A percentile compares a stretch with the other conserved stretches of the same genome.
These are phyloP conservation scores for Coreoperca whiteheadi DNA, from an alignment of 2,113 vertebrate genomes.

Conservation along the genomic window DNA sequence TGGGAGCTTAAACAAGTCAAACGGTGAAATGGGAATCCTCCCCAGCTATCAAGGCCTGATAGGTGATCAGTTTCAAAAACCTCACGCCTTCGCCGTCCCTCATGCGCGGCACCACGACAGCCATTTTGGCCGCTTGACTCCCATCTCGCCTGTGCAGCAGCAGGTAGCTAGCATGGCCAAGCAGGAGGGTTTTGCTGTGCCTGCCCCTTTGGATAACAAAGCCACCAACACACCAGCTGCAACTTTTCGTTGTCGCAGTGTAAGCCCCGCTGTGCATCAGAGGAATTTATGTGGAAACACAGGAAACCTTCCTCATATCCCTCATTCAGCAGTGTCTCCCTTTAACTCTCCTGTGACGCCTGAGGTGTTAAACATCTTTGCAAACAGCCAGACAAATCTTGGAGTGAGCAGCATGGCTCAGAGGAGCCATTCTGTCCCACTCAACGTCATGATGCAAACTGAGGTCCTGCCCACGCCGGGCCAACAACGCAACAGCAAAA, in stretches of 20 bases:
- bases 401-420: constrained; percentile 92
- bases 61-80: constrained; percentile 98
- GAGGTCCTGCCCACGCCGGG: constrained; percentile 88
- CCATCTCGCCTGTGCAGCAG: constrained; percentile 95
- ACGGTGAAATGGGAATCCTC: constrained; percentile 88
- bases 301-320: constrained; percentile 83
- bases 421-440: constrained; percentile 95
- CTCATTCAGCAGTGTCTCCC: constrained; percentile 88
- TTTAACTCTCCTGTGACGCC: constrained; percentile 91
- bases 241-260: constrained; percentile 93
- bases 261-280: constrained; percentile 97
- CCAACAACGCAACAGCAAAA: constrained; percentile 88
- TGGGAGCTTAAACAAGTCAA: constrained; percentile 82
- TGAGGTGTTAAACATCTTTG: constrained; percentile 90
- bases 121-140: constrained; percentile 94
- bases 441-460: constrained; percentile 99
- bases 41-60: constrained; percentile 95
- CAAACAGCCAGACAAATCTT: constrained; percentile 86
- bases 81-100: constrained; percentile 96
- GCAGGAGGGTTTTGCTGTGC: constrained; percentile 97
- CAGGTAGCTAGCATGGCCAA: constrained; percentile 87
- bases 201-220: constrained; percentile 96
- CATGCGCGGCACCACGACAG: constrained; percentile 90
- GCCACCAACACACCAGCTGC: constrained; percentile 79
- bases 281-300: constrained; percentile 90